Evolutionary conservation across 2,113 vertebrate species (phyloP), one percentile per base, ranked within the genome.

Genomic region (Corapipo altera): DNA sequence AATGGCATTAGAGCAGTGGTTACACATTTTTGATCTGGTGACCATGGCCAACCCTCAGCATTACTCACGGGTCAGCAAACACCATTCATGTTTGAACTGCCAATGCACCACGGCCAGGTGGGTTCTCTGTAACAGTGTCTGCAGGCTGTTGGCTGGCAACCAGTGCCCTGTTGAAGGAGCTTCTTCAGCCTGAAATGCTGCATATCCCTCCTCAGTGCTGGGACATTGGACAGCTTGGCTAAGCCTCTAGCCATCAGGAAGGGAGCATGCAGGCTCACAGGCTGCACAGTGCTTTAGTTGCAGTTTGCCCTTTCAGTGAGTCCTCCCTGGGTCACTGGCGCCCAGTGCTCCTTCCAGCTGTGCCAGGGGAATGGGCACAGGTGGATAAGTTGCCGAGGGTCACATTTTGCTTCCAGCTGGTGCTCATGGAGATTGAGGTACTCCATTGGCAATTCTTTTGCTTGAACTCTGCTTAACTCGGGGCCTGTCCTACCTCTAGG

Each of bases 261-360:
- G 65, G 23, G 23, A 46, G 15, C 24, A 22, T 11, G 5, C 21
- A 17, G 59, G 62, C 21, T 88, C 16, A 43, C 0, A 1, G 64
- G 28, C 76, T 54, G 39, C 43, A 15, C 1, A 2, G n/a, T 2
- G 3, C 32, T 20, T 44, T 26, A 15, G 62, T 35, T 58, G 58
- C 30, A 11, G 9, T 43, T 84, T 52, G 35, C 33, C 52, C 55
- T 75, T 52, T 13, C 27, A 17, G 0, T 16, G 37, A 7, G 26
- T 33, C 35, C 51, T 70, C 4, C 64, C 46, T 49, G 71, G 22
- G 17, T 73, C 23, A 6, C 21, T 33, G 13, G 20, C 41, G 39
- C 0, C 0, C n/a, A 37, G 46, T 7, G 18, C 46, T 84, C 46
- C 49, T 77, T 66, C 70, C 6, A 4, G 44, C n/a, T 1, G 0